Evolutionary conservation across 2,888 invertebrate species (phyloP), one percentile per base, ranked within the genome.

Genomic region (Camptogramma bilineatum): DNA sequence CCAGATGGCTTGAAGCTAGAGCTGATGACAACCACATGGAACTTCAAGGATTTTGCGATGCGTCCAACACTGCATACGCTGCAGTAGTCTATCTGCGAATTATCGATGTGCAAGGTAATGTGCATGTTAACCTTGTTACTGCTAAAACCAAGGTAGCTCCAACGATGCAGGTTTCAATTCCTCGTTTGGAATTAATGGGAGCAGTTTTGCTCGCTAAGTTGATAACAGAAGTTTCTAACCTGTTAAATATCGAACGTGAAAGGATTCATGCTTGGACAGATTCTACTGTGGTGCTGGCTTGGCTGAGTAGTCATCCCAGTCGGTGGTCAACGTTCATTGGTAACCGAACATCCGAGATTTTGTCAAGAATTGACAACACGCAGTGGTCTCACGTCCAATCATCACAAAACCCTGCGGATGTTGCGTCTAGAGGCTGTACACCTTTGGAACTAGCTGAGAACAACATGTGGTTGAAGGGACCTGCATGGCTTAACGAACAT

Each of bases 321-420:
- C 24, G 24, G 2, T 24, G 24, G 24, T 5, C 2, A 5, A 24
- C 24, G 2, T 24, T 24, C 5, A 5, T 24, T 2, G 24, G 4
- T 4, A 24, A 24, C 5, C 24, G 24, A 24, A 5, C 5, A 4
- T 24, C 24, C 4, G 24, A 24, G 5, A 24, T 24, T 4, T 24
- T 24, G 5, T 4, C 24, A 5, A 24, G 4, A 2, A 2, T 66
- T 4, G 66, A 65, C 31, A 16, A 13, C 13, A 17, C 4, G 42
- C 66, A 61, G 0, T 72, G 68, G 70, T 55, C 52, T 1, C 57
- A 70, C 47, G 62, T 70, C 0, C 7, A 17, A 9, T 59, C 72
- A 0, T 34, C 48, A 0, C 55, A 71, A 0, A 74, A 73, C 44
- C 72, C 72, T n/a, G n/a, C n/a, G n/a, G n/a, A n/a, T n/a, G n/a